A percentile compares a stretch with the other conserved stretches of the same genome.
Conservation (phyloP, 2,113 vertebrate genomes). For the Oxyruncus cristatus region DNA sequence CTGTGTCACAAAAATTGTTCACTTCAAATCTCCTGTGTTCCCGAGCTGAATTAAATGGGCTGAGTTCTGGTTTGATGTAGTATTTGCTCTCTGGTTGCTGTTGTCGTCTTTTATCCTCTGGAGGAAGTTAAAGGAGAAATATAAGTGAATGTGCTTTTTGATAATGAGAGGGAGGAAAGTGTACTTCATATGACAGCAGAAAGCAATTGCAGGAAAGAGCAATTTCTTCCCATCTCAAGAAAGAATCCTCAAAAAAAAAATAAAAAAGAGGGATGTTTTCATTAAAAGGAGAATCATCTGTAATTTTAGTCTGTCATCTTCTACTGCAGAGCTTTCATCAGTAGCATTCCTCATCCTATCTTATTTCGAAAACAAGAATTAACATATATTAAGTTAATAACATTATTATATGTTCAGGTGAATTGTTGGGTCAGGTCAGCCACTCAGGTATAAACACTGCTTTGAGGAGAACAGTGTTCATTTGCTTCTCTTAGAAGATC, state of each 20-base stretch:
- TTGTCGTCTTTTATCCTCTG: not conserved
- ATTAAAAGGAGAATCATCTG: not conserved
- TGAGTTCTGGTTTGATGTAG: not conserved
- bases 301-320: not conserved
- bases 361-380: not conserved
- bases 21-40: constrained; percentile 3
- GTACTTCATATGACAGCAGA: not conserved
- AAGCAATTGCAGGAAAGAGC: not conserved
- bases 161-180: not conserved
- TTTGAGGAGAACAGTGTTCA: not conserved
- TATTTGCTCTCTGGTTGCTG: not conserved
- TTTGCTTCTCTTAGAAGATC: not conserved
- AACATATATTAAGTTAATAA: not conserved
- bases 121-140: not conserved
- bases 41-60: not conserved
- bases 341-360: not conserved
- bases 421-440: not conserved
- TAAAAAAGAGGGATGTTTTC: not conserved
- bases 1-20: constrained; percentile 29
- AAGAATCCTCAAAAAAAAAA: not conserved
- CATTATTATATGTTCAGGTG: not conserved
- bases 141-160: not conserved
- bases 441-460: not conserved
- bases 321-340: not conserved
- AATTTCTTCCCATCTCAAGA: not conserved